phyloP scores from a whole-genome alignment of 2,888 invertebrate genomes.

The Pseudococcus longispinus region DNA sequence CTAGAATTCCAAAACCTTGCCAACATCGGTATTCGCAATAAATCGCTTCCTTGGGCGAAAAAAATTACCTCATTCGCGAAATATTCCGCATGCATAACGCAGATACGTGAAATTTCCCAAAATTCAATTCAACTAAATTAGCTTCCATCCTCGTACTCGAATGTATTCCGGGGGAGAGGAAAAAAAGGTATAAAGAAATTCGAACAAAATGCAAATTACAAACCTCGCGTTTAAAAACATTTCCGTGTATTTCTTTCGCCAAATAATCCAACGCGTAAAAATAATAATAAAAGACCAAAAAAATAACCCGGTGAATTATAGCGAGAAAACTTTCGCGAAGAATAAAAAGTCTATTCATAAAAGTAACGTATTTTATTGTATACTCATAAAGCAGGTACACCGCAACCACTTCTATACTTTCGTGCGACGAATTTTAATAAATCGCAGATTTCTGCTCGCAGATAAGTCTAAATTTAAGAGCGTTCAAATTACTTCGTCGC shows the following conservation, averaged over 20 bases:
- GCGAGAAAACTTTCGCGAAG: not conserved
- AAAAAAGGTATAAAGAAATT: not conserved
- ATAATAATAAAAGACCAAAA: not conserved
- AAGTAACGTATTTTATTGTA: not conserved
- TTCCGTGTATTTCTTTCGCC: not conserved
- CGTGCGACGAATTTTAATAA: slow-evolving; percentile 6
- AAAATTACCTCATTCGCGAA: not conserved
- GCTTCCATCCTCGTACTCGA: not conserved
- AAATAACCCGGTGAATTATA: not conserved
- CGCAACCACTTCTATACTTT: not conserved
- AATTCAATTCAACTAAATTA: not conserved
- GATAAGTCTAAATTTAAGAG: not conserved
- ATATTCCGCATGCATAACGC: not conserved
- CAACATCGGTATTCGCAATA: not conserved
- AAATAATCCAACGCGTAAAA: not conserved
- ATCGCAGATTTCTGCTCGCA: not conserved
- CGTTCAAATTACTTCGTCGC: not conserved
- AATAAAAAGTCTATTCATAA: slow-evolving; percentile 15
- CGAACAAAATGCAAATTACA: not conserved
- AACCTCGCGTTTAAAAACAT: not conserved
- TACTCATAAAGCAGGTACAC: not conserved
- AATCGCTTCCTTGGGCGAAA: not conserved
- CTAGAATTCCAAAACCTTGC: not conserved
- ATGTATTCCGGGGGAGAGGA: not conserved
- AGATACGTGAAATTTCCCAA: not conserved